Conservation (phyloP, 2,113 vertebrate species). For the Chaetops frenatus region DNA sequence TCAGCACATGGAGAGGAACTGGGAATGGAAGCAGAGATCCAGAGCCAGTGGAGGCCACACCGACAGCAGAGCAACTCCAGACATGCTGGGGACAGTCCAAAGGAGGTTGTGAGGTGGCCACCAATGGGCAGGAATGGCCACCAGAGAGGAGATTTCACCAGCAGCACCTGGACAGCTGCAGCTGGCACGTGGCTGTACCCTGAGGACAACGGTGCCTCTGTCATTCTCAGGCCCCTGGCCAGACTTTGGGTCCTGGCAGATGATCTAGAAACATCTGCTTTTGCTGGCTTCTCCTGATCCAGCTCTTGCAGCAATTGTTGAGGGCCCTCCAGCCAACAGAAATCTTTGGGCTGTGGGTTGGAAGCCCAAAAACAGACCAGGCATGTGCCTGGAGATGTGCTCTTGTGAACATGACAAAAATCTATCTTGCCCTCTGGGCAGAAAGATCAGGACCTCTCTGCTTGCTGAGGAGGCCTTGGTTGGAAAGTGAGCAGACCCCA, state of each 20-base stretch:
- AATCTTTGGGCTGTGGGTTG: not conserved
- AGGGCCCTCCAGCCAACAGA: not conserved
- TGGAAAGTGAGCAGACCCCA: fast-evolving
- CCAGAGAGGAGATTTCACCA: not conserved
- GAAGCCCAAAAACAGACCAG: not conserved
- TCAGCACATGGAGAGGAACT: not conserved
- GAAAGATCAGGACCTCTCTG: not conserved
- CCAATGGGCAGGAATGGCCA: not conserved
- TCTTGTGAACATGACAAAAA: not conserved
- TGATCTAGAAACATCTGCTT: not conserved
- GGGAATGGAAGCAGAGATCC: not conserved
- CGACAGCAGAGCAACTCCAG: not conserved
- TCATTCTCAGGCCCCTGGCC: not conserved
- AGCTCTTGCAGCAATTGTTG: not conserved
- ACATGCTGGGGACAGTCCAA: fast-evolving
- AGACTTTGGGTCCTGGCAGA: not conserved
- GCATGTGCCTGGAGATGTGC: not conserved
- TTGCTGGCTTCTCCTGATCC: not conserved
- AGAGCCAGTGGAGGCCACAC: not conserved
- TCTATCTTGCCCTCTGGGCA: not conserved
- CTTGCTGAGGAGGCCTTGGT: not conserved
- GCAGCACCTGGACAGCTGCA: not conserved
- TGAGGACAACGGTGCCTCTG: not conserved
- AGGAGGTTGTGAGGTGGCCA: not conserved
- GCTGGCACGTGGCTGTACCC: not conserved